Percentiles rank a stretch among this genome's conserved stretches.
These are phyloP conservation scores for Melanchra persicariae DNA, from an alignment of 2,888 invertebrate genomes.

Conservation along the genomic window DNA sequence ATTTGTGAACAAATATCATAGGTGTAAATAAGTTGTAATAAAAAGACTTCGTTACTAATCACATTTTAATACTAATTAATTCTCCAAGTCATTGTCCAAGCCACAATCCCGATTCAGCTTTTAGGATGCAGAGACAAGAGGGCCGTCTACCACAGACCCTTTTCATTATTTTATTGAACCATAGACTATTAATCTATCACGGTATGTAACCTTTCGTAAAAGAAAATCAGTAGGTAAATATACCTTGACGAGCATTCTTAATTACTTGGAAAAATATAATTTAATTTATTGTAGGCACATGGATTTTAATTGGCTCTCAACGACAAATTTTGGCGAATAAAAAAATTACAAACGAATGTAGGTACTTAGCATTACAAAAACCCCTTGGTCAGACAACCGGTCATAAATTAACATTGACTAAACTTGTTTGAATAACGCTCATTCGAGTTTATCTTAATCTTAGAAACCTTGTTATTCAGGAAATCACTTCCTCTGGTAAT, in stretches of 20 bases:
- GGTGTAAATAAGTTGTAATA: too few relatives aligned
- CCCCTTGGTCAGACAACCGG: not conserved
- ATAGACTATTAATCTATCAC: too few relatives aligned
- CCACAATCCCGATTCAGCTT: too few relatives aligned
- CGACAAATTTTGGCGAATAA: not conserved
- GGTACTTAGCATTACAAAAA: not conserved
- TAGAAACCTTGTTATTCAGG: conserved; percentile 11
- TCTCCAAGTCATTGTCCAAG: too few relatives aligned
- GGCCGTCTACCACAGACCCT: too few relatives aligned
- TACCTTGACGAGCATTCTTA: not conserved
- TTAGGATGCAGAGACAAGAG: too few relatives aligned
- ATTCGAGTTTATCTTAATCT: not conserved
- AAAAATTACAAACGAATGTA: too few relatives aligned
- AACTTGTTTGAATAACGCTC: not conserved
- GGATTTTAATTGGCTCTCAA: not conserved
- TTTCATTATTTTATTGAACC: too few relatives aligned
- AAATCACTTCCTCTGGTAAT: conserved; percentile 4
- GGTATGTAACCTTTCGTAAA: not conserved
- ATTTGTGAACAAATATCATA: not conserved
- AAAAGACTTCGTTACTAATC: too few relatives aligned
- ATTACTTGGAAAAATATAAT: not conserved
- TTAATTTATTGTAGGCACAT: not conserved
- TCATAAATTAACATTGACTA: not conserved
- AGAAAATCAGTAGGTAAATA: not conserved
- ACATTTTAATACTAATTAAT: too few relatives aligned